These are phyloP conservation scores for Lepeophtheirus salmonis DNA, from an alignment of 1,140 invertebrate genomes.

Conservation along the genomic window DNA sequence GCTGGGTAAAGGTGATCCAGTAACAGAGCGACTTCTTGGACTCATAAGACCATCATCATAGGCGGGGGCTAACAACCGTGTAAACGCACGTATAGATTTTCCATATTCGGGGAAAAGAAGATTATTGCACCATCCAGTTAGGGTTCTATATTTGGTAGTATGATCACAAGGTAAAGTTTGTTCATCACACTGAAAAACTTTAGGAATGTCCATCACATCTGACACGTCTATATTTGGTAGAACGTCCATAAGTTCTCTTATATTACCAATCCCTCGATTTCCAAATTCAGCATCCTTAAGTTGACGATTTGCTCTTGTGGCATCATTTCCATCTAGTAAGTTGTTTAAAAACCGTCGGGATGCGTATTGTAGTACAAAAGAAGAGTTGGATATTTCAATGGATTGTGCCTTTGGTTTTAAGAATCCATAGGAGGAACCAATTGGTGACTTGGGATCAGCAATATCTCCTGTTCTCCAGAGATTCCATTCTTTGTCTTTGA, in stretches of 20 bases:
- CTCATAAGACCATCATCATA: slow-evolving; percentile 34
- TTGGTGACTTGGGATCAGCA: slow-evolving; percentile 32
- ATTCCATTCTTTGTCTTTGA: slow-evolving; percentile 24
- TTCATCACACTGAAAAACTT: slow-evolving; percentile 32
- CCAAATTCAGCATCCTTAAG: slow-evolving; percentile 30
- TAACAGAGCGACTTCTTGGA: slow-evolving; percentile 25
- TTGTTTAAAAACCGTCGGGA: slow-evolving; percentile 25
- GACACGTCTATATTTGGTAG: slow-evolving; percentile 32
- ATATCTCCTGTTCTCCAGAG: slow-evolving; percentile 26
- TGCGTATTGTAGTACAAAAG: slow-evolving; percentile 34
- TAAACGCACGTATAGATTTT: slow-evolving; percentile 31
- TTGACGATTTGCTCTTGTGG: slow-evolving; percentile 17
- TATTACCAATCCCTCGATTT: slow-evolving; percentile 24
- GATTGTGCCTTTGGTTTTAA: slow-evolving; percentile 34
- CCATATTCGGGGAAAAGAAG: slow-evolving; percentile 34
- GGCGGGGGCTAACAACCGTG: slow-evolving; percentile 31
- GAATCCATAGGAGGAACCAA: slow-evolving; percentile 32
- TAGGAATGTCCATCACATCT: slow-evolving; percentile 29
- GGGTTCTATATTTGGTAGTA: slow-evolving; percentile 34
- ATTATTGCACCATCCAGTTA: slow-evolving; percentile 42
- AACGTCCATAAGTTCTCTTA: slow-evolving; percentile 29
- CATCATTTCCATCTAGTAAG: slow-evolving; percentile 9
- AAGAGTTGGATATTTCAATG: slow-evolving; percentile 33
- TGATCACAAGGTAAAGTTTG: slow-evolving; percentile 38
- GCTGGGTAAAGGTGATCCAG: slow-evolving; percentile 28